Evolutionary conservation across 2,113 vertebrate genomes (phyloP).

Genomic region (Chaenocephalus aceratus): DNA sequence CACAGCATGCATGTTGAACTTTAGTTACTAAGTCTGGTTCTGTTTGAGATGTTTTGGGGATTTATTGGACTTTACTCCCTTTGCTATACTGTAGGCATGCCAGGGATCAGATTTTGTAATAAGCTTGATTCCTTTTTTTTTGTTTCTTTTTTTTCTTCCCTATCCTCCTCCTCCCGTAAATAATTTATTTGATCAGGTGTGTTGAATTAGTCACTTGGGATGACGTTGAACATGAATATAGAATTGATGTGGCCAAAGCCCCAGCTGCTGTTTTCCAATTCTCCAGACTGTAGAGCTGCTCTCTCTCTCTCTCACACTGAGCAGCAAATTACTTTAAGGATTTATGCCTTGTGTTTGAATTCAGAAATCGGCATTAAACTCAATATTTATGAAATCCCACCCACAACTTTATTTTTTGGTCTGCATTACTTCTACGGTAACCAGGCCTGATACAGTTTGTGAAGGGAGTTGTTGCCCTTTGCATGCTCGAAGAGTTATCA

Average conservation of each 20-base stretch:
- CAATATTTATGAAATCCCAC: constrained; percentile 13
- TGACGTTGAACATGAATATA: constrained; percentile 79
- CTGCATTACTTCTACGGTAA: constrained; percentile 47
- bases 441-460: constrained; percentile 19
- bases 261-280: constrained; percentile 79
- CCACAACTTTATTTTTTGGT: not conserved
- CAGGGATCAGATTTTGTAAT: constrained; percentile 5
- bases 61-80: not conserved
- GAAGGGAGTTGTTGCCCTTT: constrained; percentile 27
- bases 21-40: not conserved
- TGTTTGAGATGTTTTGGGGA: not conserved
- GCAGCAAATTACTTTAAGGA: not conserved
- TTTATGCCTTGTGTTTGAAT: not conserved
- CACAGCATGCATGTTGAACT: not conserved
- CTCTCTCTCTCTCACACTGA: constrained; percentile 34
- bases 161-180: constrained; percentile 47
- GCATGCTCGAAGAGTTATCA: constrained; percentile 9
- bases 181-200: constrained; percentile 82
- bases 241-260: constrained; percentile 71
- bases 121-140: constrained; percentile 47
- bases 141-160: not conserved
- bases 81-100: not conserved
- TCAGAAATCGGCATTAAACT: not conserved
- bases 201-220: constrained; percentile 77
- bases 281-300: constrained; percentile 47